phyloP scores from a whole-genome alignment of 1,140 invertebrate genomes.

The Cydia fagiglandana region DNA sequence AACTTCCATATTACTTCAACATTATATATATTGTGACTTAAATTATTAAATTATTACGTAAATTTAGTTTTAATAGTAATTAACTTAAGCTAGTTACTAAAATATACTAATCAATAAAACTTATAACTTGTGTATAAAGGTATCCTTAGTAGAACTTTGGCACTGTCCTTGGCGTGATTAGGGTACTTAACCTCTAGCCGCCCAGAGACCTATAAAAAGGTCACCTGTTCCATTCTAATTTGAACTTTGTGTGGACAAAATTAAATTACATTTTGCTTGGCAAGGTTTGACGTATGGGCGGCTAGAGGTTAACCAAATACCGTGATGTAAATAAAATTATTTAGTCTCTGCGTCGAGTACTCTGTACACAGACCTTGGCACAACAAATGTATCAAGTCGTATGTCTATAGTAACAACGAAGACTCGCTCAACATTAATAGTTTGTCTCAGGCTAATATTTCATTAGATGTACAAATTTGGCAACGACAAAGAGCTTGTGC shows the following conservation, averaged over 20 bases:
- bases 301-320: background rate
- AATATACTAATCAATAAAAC: constrained; percentile 38
- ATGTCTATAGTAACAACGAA: background rate
- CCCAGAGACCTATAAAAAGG: too few species aligned
- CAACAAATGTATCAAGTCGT: background rate
- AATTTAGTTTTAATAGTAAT: background rate
- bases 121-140: constrained; percentile 34
- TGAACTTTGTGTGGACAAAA: too few species aligned
- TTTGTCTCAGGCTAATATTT: too few species aligned
- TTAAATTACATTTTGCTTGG: too few species aligned
- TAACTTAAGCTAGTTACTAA: constrained; percentile 35
- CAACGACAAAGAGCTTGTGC: too few species aligned
- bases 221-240: too few species aligned
- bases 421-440: too few species aligned
- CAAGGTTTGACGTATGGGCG: too few species aligned
- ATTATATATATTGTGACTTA: background rate
- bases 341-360: background rate
- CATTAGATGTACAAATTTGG: too few species aligned
- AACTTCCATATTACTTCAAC: constrained; percentile 17
- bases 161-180: constrained; percentile 29
- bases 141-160: constrained; percentile 33
- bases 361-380: background rate
- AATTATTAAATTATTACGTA: background rate
- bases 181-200: too few species aligned
- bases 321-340: background rate